These are phyloP conservation scores for Glaucidium brasilianum DNA, from an alignment of 2,113 vertebrate genomes.

Conservation along the genomic window DNA sequence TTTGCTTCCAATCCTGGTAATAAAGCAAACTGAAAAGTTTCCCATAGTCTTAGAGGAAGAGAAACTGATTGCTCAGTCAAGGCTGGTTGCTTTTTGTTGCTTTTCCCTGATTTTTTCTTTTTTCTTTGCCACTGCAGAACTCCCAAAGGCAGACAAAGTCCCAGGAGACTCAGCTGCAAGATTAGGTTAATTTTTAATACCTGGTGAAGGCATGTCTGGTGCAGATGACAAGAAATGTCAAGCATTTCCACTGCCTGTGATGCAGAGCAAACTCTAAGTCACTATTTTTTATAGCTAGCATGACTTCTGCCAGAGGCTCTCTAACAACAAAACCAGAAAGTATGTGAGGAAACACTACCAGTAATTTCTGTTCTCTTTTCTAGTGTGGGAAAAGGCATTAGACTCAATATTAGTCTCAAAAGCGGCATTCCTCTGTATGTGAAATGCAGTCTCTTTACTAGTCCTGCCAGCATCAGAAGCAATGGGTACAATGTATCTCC, in stretches of 20 bases:
- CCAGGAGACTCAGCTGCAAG: neutral
- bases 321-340: neutral
- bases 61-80: neutral
- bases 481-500: neutral
- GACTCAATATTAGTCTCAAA: neutral
- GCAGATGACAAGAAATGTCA: neutral
- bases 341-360: neutral
- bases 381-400: neutral
- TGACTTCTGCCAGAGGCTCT: neutral
- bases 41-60: neutral
- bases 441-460: neutral
- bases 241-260: neutral
- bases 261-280: neutral
- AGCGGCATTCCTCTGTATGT: neutral
- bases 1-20: neutral
- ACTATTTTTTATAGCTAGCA: neutral
- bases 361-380: neutral
- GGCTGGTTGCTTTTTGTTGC: neutral
- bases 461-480: neutral
- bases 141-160: neutral
- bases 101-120: neutral
- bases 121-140: neutral
- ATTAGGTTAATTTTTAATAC: constrained; percentile 31
- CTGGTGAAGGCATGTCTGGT: neutral
- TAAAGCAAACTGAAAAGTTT: neutral